Evolutionary conservation across 1,140 invertebrate species (phyloP).

Genomic region (Drosophila insularis): DNA sequence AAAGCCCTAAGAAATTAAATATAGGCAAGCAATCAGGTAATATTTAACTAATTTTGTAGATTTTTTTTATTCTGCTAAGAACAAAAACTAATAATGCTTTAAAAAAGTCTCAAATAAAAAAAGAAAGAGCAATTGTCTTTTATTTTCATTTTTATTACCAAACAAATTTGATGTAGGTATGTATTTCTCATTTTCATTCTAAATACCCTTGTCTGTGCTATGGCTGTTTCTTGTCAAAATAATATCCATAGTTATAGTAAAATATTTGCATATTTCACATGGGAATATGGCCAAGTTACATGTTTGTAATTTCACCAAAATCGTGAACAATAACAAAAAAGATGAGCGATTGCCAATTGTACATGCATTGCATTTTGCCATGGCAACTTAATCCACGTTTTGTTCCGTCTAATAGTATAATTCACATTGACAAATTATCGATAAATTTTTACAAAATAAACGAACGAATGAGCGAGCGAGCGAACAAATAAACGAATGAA

Average conservation of each 20-base stretch:
- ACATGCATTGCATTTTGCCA: constrained; percentile 19
- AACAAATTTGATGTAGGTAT: too few species aligned
- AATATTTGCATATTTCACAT: background rate
- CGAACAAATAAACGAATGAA: background rate
- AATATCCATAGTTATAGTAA: background rate
- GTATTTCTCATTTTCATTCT: too few species aligned
- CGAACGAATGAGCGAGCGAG: constrained; percentile 20
- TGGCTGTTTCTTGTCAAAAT: too few species aligned
- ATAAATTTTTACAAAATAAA: constrained; percentile 49
- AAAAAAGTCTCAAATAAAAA: too few species aligned
- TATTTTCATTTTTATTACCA: too few species aligned
- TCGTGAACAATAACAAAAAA: background rate
- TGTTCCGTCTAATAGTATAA: constrained; percentile 32
- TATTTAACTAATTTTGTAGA: background rate
- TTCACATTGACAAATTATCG: constrained; percentile 65
- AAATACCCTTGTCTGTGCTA: too few species aligned
- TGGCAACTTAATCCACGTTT: constrained; percentile 32
- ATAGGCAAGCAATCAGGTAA: background rate
- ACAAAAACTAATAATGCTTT: too few species aligned
- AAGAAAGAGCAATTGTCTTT: too few species aligned
- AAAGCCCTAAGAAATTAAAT: background rate
- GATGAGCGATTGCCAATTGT: constrained; percentile 18
- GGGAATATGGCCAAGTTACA: background rate
- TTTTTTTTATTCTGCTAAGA: too few species aligned
- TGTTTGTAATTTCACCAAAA: background rate